These are phyloP conservation scores for Atrichornis clamosus DNA, from an alignment of 2,113 vertebrate genomes.

Conservation along the genomic window DNA sequence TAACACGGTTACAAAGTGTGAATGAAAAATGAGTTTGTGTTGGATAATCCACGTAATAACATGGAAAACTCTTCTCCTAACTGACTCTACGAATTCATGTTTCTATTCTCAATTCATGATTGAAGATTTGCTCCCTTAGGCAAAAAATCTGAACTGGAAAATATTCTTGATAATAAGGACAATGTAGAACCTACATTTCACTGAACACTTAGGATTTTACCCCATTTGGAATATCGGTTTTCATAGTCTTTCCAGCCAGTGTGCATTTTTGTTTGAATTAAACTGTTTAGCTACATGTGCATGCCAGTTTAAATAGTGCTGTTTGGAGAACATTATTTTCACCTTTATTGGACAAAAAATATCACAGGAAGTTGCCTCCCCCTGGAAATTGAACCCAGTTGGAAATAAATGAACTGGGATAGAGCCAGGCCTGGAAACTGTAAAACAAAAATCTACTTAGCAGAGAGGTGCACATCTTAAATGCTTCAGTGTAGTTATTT, in stretches of 20 bases:
- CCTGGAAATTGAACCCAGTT: conserved; percentile 9
- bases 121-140: not conserved
- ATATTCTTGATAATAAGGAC: not conserved
- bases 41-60: not conserved
- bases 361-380: not conserved
- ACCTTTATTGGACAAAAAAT: conserved; percentile 13
- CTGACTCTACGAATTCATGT: not conserved
- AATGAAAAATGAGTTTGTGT: not conserved
- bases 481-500: not conserved
- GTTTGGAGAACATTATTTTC: conserved; percentile 41
- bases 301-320: conserved; percentile 40
- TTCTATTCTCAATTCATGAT: not conserved
- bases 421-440: not conserved
- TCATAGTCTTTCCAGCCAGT: not conserved
- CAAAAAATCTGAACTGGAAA: not conserved
- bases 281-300: conserved; percentile 9
- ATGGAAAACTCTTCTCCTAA: not conserved
- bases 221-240: conserved; percentile 29
- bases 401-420: conserved; percentile 12
- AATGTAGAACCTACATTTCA: conserved; percentile 12
- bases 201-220: not conserved
- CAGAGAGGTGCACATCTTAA: not conserved
- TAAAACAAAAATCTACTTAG: not conserved
- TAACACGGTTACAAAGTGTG: not conserved
- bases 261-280: conserved; percentile 29